Evolutionary conservation across 2,113 vertebrate species (phyloP), one percentile per base, ranked within the genome.

Genomic region (Toxostoma redivivum): DNA sequence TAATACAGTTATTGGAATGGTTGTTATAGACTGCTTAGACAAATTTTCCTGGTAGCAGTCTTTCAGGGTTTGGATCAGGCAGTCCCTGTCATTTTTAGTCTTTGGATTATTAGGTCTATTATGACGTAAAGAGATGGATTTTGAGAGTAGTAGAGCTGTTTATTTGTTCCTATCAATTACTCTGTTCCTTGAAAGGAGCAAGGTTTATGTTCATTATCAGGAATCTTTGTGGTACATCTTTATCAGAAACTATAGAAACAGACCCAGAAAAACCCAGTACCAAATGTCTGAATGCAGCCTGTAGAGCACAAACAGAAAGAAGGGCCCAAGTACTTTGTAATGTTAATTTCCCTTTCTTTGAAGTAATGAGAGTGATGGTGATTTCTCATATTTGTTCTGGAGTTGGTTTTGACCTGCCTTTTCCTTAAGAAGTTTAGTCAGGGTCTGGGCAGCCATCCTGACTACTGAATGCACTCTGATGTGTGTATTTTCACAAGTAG

Each of bases 271-370:
- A 77, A 87, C 10, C 1, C 28, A 23, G 0, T 37, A 33, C 25
- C 7, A 1, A 56, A 7, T 56, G 10, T 35, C 18, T 54, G 51
- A 72, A 48, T 58, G 24, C 31, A 71, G 3, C 42, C 42, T 61
- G 8, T 72, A 44, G 21, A 84, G 28, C 70, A 35, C 1, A 0
- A 30, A 33, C 31, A 58, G n/a, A 62, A 74, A 28, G 35, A 94
- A 53, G 44, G 12, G 14, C 33, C 27, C 24, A 31, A 0, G 0
- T 56, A 15, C 21, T 93, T 44, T 2, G 4, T 45, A 15, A 16
- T 40, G 44, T 28, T 81, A 20, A 65, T 25, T 81, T 78, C 11
- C 10, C 21, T 57, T 42, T 70, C 15, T 70, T 69, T 53, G 54
- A 81, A 61, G 15, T 31, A 25, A 14, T 24, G 21, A 4, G 5